These are phyloP conservation scores for Brenthis hecate DNA, from an alignment of 2,888 invertebrate species.

Conservation along the genomic window DNA sequence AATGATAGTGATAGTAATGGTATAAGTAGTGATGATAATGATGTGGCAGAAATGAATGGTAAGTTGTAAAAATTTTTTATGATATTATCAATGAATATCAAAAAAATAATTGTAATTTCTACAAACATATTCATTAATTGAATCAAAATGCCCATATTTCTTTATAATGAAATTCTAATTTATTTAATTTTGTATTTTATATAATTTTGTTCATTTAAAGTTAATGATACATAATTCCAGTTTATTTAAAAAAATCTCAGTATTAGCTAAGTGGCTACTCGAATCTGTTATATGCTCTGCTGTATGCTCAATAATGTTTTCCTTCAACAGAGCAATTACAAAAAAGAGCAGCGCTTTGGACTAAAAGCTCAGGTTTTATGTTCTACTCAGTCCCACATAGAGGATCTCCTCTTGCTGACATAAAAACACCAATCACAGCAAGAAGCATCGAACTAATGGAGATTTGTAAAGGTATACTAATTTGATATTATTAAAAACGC, in stretches of 20 bases:
- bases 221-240: too few relatives aligned
- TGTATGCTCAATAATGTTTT: neutral
- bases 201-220: too few relatives aligned
- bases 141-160: too few relatives aligned
- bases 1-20: conserved; percentile 21
- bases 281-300: too few relatives aligned
- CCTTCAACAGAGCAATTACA: neutral
- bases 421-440: conserved; percentile 87
- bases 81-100: too few relatives aligned
- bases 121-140: too few relatives aligned
- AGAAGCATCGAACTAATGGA: conserved; percentile 90
- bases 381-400: conserved; percentile 94
- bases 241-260: too few relatives aligned
- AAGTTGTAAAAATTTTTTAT: conserved; percentile 21
- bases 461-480: conserved; percentile 86
- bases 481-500: too few relatives aligned
- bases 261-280: too few relatives aligned
- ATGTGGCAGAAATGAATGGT: conserved; percentile 50
- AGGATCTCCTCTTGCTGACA: conserved; percentile 90
- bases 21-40: conserved; percentile 25
- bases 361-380: conserved; percentile 85
- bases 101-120: too few relatives aligned
- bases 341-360: conserved; percentile 75
- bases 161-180: too few relatives aligned
- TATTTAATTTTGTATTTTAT: too few relatives aligned